phyloP scores from a whole-genome alignment of 2,888 invertebrate genomes.

The Brenthis daphne region DNA sequence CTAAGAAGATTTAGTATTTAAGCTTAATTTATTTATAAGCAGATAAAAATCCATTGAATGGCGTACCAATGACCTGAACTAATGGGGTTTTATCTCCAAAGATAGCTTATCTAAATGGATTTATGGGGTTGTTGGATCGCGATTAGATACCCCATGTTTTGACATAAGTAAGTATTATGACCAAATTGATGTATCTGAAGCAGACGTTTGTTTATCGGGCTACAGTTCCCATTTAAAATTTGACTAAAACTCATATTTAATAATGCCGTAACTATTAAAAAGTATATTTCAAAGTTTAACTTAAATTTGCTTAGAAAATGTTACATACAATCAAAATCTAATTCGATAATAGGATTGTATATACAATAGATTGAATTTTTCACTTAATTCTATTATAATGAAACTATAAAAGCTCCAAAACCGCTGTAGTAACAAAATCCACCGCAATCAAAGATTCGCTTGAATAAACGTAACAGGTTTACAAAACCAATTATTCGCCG shows the following conservation, averaged over 20 bases:
- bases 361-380: too few relatives aligned
- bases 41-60: constrained; percentile 25
- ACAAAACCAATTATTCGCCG: constrained; percentile 45
- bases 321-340: too few relatives aligned
- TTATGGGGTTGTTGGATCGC: constrained; percentile 42
- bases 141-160: constrained; percentile 38
- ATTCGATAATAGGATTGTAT: too few relatives aligned
- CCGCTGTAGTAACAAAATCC: constrained; percentile 1
- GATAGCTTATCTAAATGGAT: constrained; percentile 46
- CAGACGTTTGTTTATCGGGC: too few relatives aligned
- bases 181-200: not conserved
- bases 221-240: too few relatives aligned
- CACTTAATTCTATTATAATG: constrained; percentile 9
- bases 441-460: constrained; percentile 28
- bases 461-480: constrained; percentile 40
- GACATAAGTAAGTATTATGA: constrained; percentile 4
- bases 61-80: constrained; percentile 31
- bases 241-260: too few relatives aligned
- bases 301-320: too few relatives aligned
- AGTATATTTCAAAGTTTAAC: too few relatives aligned
- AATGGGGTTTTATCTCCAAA: constrained; percentile 40
- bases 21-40: constrained; percentile 24
- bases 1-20: constrained; percentile 7
- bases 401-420: constrained; percentile 6
- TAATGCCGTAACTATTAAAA: too few relatives aligned